A percentile compares a stretch with the other conserved stretches of the same genome.
phyloP scores from a whole-genome alignment of 2,888 invertebrate species.

The Sinopyrophorus schimmeli region DNA sequence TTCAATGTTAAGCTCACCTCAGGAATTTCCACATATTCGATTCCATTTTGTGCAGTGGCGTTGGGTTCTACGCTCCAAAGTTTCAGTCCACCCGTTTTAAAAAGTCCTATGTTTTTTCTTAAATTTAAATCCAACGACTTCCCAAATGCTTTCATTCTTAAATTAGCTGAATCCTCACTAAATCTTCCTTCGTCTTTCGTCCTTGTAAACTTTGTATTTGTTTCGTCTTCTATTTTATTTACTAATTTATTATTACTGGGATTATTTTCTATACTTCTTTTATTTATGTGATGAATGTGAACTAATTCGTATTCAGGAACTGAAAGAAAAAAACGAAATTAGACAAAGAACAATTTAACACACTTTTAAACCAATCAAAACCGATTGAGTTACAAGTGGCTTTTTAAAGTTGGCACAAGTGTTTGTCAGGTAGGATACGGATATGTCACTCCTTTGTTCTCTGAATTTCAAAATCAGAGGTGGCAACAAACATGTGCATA shows the following conservation, averaged over 20 bases:
- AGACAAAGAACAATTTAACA: no score
- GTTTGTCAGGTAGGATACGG: no score
- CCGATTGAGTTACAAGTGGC: no score
- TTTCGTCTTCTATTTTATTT: conserved; percentile 47
- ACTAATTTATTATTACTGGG: conserved; percentile 26
- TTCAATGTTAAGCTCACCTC: conserved; percentile 65
- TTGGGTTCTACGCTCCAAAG: conserved; percentile 82
- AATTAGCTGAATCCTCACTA: conserved; percentile 50
- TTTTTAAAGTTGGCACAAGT: no score
- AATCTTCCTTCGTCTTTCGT: conserved; percentile 43
- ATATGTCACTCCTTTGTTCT: no score
- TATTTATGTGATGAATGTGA: conserved; percentile 68
- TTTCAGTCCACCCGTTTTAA: conserved; percentile 75
- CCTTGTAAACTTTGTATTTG: conserved; percentile 38
- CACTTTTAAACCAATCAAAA: no score
- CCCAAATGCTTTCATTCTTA: conserved; percentile 79
- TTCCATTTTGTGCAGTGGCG: conserved; percentile 75
- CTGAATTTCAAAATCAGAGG: no score
- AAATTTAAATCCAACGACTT: conserved; percentile 73
- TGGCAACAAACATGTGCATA: no score
- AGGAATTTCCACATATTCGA: conserved; percentile 76
- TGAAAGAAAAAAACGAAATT: no score
- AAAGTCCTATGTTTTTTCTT: conserved; percentile 75
- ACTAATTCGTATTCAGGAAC: conserved; percentile 86
- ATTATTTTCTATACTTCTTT: conserved; percentile 41